Evolutionary conservation across 2,113 vertebrate species (phyloP).

Genomic region (Laterallus jamaicensis): DNA sequence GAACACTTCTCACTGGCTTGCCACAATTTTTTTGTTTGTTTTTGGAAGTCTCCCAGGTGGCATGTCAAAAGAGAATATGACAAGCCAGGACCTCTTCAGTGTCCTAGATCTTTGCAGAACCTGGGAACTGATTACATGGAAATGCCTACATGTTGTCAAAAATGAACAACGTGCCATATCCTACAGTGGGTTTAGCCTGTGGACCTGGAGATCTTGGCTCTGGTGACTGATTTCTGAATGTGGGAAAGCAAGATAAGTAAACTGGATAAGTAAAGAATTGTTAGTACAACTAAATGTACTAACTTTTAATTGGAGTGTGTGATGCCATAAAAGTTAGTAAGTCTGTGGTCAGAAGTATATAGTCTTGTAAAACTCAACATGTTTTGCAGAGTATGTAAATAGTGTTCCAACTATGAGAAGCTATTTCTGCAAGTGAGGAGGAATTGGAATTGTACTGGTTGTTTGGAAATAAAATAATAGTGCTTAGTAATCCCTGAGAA

Average conservation of each 20-base stretch:
- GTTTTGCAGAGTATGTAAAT: not conserved
- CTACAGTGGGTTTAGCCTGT: not conserved
- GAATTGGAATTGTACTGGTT: not conserved
- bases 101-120: not conserved
- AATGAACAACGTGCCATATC: not conserved
- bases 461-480: not conserved
- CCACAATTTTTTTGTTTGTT: not conserved
- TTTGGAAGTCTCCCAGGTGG: not conserved
- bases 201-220: not conserved
- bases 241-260: not conserved
- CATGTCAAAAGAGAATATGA: not conserved
- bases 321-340: not conserved
- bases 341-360: not conserved
- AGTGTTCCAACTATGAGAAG: not conserved
- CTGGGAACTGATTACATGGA: not conserved
- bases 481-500: not conserved
- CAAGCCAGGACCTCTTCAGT: not conserved
- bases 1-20: not conserved
- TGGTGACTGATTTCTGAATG: not conserved
- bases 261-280: not conserved
- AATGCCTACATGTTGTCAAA: not conserved
- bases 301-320: not conserved
- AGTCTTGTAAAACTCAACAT: not conserved
- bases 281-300: not conserved
- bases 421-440: not conserved